phyloP scores from a whole-genome alignment of 2,888 invertebrate genomes.

The Macaria liturata region DNA sequence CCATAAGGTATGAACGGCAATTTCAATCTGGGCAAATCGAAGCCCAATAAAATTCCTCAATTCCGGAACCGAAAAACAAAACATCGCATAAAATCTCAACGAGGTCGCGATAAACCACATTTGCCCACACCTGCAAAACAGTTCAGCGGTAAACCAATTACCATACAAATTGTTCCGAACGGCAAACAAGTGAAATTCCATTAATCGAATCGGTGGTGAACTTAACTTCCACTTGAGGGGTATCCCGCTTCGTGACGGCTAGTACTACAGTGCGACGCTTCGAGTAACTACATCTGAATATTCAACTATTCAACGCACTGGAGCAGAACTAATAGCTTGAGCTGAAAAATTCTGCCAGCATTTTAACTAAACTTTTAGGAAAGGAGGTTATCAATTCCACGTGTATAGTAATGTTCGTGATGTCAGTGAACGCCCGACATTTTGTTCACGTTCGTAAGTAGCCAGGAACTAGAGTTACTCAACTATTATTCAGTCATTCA shows the following conservation, averaged over 20 bases:
- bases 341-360: constrained; percentile 5
- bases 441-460: too few relatives aligned
- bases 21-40: not conserved
- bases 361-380: constrained; percentile 4
- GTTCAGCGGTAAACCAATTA: constrained; percentile 34
- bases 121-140: constrained; percentile 2
- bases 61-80: too few relatives aligned
- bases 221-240: constrained; percentile 44
- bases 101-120: not conserved
- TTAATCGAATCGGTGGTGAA: constrained; percentile 44
- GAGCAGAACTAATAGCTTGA: constrained; percentile 26
- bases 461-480: too few relatives aligned
- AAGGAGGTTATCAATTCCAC: too few relatives aligned
- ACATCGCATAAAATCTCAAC: too few relatives aligned
- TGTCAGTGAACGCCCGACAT: too few relatives aligned
- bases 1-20: not conserved
- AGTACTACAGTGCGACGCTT: constrained; percentile 43
- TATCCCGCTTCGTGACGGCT: constrained; percentile 38
- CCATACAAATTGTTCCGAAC: constrained; percentile 29
- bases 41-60: not conserved
- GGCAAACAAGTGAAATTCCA: constrained; percentile 35
- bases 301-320: constrained; percentile 39
- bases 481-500: too few relatives aligned
- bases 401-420: too few relatives aligned
- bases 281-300: constrained; percentile 51